Base-by-base conservation (phyloP, 2,797 vertebrate species). In the Diplodus puntazzo region DNA sequence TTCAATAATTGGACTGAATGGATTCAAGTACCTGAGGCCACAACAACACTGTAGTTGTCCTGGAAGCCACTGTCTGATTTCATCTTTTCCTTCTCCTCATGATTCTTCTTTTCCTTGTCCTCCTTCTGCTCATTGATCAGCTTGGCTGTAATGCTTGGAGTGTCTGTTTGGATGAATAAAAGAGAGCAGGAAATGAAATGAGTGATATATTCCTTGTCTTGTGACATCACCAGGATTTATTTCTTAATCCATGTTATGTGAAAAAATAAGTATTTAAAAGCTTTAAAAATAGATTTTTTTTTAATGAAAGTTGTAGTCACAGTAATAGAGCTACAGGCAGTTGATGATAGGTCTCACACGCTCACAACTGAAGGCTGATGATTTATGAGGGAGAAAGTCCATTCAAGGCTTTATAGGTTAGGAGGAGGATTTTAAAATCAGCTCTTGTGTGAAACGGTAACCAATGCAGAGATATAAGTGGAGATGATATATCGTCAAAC, bases 101-200 rank as follows among this genome's bases (percentile, higher is more conserved):
- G 98, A 85, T 99, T 99, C 94, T 98, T 99, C 94, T 99, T 99
- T 92, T 99, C 98, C 89, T 99, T 99, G 91, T 99, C 98, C 89
- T 99, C 98, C 81, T 99, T 99, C 90, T 99, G 98, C 87, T 99
- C 98, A 77, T 96, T 99, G 92, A 99, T 98, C 88, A 99, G 93
- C 89, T 99, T 99, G 85, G 98, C 98, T 71, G 98, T 99, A 78
- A 99, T 99, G 92, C 98, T 99, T 20, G 98, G 98, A 4, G 98
- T 99, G 95, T 99, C 98, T 99, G 89, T n/a, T 45, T 21, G 52
- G 27, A 78, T 0, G 0, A 53, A 69, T 0, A 62, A 3, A 20
- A 23, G 46, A 70, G 13, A 27, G 34, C 2, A 58, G 6, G 14
- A 57, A 16, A 55, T 13, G 10, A 57, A 2, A 42, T 13, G 0